Base-by-base conservation (phyloP, 53 echinoderm and acorn worm species). In the Crossaster papposus region DNA sequence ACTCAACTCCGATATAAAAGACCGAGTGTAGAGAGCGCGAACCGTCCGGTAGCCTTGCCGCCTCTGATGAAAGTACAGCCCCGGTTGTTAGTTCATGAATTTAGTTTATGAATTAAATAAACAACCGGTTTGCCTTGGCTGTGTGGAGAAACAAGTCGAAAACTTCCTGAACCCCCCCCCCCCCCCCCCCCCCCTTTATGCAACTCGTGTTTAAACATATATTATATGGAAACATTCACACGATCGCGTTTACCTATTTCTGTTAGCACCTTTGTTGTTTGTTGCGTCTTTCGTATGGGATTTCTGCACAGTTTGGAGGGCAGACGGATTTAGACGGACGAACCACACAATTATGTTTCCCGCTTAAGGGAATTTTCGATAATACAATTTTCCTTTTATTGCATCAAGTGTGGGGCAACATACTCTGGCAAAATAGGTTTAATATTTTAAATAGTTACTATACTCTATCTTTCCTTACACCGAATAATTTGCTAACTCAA, bases 71-170 rank as follows among this genome's bases (percentile, higher is more conserved):
- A 54, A 7, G 36, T 3, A 30, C 34, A 20, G 55, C 58, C 34
- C 44, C n/a, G n/a, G 58, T 31, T 54, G 58, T 22, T 22, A 54
- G 33, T 63, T 14, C 24, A 29, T 18, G 30, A 15, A 81, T 17
- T 30, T 10, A 31, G 36, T 54, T 28, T 44, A 52, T 84, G 72
- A 84, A 72, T 84, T 84, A 84, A 84, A 84, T 72, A 84, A 84
- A 84, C 84, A 84, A 14, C 72, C 52, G 52, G 84, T 51, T 84
- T 72, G 84, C 54, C 50, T 51, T 50, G 72, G 71, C 38, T 11
- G 17, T 68, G 26, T 80, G 80, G 54, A 28, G 50, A 77, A 54
- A 52, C 17, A 52, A 52, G 52, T 24, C 36, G 23, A 82, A 31
- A 36, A 82, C 80, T 54, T 79, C 36, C 4, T 26, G n/a, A 23